phyloP scores from a whole-genome alignment of 2,797 vertebrate species.

The Perodicticus potto region DNA sequence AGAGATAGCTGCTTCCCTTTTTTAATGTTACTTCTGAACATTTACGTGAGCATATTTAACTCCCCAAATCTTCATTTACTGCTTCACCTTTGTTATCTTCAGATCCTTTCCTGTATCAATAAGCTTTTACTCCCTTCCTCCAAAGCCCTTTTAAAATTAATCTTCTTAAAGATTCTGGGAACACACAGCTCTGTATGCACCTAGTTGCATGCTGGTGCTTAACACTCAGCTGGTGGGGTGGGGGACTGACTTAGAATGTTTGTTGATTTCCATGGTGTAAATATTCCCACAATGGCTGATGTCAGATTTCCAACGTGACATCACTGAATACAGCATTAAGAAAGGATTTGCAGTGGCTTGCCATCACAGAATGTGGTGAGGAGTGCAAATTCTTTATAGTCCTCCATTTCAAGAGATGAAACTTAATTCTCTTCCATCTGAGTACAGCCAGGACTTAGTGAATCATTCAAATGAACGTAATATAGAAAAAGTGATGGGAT shows the following conservation, averaged over 20 bases:
- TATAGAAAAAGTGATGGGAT: neutral
- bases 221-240: neutral
- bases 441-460: neutral
- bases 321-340: neutral
- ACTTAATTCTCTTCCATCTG: neutral
- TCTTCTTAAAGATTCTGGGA: neutral
- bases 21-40: neutral
- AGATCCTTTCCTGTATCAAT: neutral
- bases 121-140: neutral
- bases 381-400: neutral
- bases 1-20: neutral
- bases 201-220: neutral
- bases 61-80: neutral
- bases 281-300: neutral
- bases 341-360: neutral
- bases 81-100: neutral
- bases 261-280: neutral
- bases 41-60: neutral
- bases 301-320: neutral
- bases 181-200: neutral
- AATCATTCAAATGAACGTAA: neutral
- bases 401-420: neutral
- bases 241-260: neutral
- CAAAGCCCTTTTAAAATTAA: neutral
- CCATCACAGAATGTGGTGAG: rapidly evolving